phyloP scores from a whole-genome alignment of 2,797 vertebrate genomes.

The Basileuterus tristriatus region DNA sequence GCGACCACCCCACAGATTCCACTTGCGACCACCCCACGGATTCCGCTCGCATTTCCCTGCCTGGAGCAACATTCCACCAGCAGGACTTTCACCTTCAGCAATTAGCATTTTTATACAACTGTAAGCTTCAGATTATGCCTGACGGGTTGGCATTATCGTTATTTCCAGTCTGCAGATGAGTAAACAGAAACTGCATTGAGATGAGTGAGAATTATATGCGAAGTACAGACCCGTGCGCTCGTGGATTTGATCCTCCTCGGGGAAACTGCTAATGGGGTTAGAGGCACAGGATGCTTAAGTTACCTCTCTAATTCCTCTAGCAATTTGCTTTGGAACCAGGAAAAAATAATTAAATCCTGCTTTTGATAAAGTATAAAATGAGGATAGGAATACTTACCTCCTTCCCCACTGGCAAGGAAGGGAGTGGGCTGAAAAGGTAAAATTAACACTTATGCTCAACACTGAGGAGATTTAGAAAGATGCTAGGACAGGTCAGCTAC shows the following conservation, averaged over 20 bases:
- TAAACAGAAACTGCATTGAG: conserved; percentile 18
- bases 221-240: neutral
- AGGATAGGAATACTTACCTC: neutral
- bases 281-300: neutral
- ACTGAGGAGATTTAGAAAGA: neutral
- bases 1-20: neutral
- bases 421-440: neutral
- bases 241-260: neutral
- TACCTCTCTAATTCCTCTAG: neutral
- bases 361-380: neutral
- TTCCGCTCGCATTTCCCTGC: neutral
- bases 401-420: neutral
- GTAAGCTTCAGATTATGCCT: conserved; percentile 11
- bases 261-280: conserved; percentile 2
- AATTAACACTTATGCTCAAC: neutral
- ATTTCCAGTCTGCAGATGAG: conserved; percentile 20
- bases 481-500: neutral
- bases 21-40: accelerated
- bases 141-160: conserved; percentile 28
- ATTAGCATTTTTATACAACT: conserved; percentile 12
- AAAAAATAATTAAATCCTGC: neutral
- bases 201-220: conserved; percentile 13
- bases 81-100: neutral
- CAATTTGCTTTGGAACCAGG: neutral
- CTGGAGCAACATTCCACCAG: neutral